Percentiles rank a stretch among this genome's conserved stretches.
phyloP scores from a whole-genome alignment of 1,140 invertebrate species.

The Heliconius hermathena region DNA sequence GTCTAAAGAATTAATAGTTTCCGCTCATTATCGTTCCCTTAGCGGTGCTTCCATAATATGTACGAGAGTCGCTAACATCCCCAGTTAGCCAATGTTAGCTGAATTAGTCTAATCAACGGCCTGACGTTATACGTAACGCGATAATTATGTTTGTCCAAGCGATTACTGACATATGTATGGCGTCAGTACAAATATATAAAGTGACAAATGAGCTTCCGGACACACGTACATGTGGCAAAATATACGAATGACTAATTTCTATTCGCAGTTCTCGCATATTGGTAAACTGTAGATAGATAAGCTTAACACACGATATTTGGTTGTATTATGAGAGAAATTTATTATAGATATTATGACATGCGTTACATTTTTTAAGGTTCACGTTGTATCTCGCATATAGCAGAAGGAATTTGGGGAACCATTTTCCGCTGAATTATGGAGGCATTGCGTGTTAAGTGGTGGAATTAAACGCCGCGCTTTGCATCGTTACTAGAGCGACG shows the following conservation, averaged over 20 bases:
- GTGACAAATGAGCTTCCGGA: slow-evolving; percentile 26
- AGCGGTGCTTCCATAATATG: slow-evolving; percentile 32
- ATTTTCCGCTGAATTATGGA: no score
- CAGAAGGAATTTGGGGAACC: no score
- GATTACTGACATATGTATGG: slow-evolving; percentile 39
- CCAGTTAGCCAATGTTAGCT: slow-evolving; percentile 30
- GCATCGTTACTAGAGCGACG: no score
- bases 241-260: slow-evolving; percentile 24
- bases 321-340: neutral
- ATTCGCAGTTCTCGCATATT: neutral
- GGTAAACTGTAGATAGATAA: slow-evolving; percentile 4
- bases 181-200: slow-evolving; percentile 30
- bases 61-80: slow-evolving; percentile 53
- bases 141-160: slow-evolving; percentile 52
- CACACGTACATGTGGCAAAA: slow-evolving; percentile 15
- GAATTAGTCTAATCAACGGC: slow-evolving; percentile 53
- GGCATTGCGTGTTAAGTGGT: no score
- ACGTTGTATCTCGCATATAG: no score
- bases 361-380: no score
- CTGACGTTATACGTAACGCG: slow-evolving; percentile 49
- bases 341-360: no score
- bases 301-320: neutral
- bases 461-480: no score
- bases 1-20: slow-evolving; percentile 16
- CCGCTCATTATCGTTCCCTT: slow-evolving; percentile 29